A percentile compares a stretch with the other conserved stretches of the same genome.
phyloP scores from a whole-genome alignment of 2,888 invertebrate genomes.

The Drosophila nr. medialis region DNA sequence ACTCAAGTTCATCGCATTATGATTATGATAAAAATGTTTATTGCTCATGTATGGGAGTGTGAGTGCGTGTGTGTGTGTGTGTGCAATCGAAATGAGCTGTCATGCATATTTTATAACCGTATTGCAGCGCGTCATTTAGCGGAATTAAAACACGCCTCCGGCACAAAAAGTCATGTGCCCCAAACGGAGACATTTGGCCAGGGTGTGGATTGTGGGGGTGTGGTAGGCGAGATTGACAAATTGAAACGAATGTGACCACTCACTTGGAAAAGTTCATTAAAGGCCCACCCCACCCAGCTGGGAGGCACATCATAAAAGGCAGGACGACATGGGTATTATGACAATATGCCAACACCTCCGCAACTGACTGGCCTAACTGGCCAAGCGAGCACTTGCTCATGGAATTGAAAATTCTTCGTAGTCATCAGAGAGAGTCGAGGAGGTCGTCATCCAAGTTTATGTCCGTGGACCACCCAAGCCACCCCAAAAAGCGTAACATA shows the following conservation, averaged over 20 bases:
- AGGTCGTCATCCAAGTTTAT: slow-evolving; percentile 55
- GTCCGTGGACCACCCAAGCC: slow-evolving; percentile 31
- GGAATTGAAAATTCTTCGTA: slow-evolving; percentile 77
- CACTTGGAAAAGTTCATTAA: slow-evolving; percentile 83
- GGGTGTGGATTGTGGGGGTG: slow-evolving; percentile 21
- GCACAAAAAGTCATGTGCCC: slow-evolving; percentile 39
- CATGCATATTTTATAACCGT: slow-evolving; percentile 69
- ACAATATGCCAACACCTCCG: slow-evolving; percentile 68
- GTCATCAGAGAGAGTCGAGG: slow-evolving; percentile 54
- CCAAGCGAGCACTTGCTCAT: slow-evolving; percentile 37
- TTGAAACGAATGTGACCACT: slow-evolving; percentile 81
- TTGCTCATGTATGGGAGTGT: neutral
- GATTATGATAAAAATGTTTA: slow-evolving; percentile 33
- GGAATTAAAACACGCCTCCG: slow-evolving; percentile 63
- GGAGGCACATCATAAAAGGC: slow-evolving; percentile 62
- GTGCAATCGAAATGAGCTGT: slow-evolving; percentile 66
- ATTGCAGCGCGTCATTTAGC: slow-evolving; percentile 68
- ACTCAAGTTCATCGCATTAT: slow-evolving; percentile 29
- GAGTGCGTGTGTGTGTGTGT: slow-evolving; percentile 13
- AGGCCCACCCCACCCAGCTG: slow-evolving; percentile 32
- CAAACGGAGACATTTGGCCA: slow-evolving; percentile 2
- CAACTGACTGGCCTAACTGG: slow-evolving; percentile 64
- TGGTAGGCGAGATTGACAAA: slow-evolving; percentile 81
- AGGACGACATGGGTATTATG: slow-evolving; percentile 57
- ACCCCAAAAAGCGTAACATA: slow-evolving; percentile 75